These are phyloP conservation scores for Paratilapia polleni DNA, from an alignment of 2,113 vertebrate genomes.

Conservation along the genomic window DNA sequence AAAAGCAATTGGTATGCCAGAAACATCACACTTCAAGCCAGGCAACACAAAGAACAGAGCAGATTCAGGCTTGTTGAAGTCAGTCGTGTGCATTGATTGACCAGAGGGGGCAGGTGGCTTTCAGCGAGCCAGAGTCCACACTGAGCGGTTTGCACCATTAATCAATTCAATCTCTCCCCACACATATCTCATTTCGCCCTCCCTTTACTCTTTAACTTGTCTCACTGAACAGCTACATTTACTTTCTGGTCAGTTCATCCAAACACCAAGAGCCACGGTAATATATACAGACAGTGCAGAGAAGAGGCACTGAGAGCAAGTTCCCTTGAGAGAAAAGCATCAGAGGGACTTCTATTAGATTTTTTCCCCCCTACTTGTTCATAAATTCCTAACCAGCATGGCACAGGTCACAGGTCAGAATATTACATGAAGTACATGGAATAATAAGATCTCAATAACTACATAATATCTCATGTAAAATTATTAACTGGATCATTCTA, in stretches of 20 bases:
- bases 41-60: conserved; percentile 2
- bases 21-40: background rate
- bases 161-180: conserved; percentile 49
- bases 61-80: background rate
- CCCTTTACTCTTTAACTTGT: conserved; percentile 22
- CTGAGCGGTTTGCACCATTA: conserved; percentile 52
- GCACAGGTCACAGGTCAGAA: background rate
- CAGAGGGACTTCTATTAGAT: background rate
- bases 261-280: conserved; percentile 9
- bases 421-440: background rate
- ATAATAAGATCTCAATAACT: background rate
- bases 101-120: conserved; percentile 32
- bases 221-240: conserved; percentile 32
- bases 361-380: background rate
- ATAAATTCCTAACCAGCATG: background rate
- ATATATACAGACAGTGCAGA: conserved; percentile 22
- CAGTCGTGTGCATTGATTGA: conserved; percentile 40
- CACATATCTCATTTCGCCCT: conserved; percentile 7
- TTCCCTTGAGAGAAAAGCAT: background rate
- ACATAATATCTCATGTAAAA: background rate
- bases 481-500: background rate
- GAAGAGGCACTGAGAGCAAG: background rate
- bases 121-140: conserved; percentile 7
- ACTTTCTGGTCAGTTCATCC: conserved; percentile 27
- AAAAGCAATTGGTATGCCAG: background rate